Base-by-base conservation (phyloP, 2,888 invertebrate species). In the Orthosia gracilis region DNA sequence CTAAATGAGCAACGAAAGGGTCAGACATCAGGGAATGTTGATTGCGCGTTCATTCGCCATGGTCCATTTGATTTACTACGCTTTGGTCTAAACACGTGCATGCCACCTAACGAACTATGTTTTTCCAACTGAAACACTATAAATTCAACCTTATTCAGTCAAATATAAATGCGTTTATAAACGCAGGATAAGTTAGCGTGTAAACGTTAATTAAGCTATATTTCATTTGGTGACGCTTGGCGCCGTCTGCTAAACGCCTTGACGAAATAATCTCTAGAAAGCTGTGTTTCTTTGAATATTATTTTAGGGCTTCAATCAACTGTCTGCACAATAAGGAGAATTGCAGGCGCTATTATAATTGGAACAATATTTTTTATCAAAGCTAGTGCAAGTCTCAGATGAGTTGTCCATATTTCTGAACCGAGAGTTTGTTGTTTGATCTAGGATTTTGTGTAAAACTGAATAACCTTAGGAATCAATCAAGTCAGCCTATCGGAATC, bases 131-230 rank as follows among this genome's bases (percentile, higher is more conserved):
- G 12, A 52, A 63, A 73, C 62, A 78, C 65, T 76, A 54, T 45
- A 92, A 85, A 79, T 68, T 89, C 70, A 79, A 83, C 90, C 86
- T 86, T 92, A 87, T 64, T 18, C 0, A 2, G 15, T 3, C 55
- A 67, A 55, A 0, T 69, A 86, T 91, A 90, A 87, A 78, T 80
- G 70, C 82, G 76, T 83, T 71, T 71, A 47, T 68, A 71, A 77
- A 82, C 67, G 84, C 55, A 86, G 75, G 69, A 69, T 73, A 76
- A 78, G 58, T 84, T 82, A 82, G 87, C 69, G 83, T 90, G 92
- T 90, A 91, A 89, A 90, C 89, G 92, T 93, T 95, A 95, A 95
- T 96, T 94, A 95, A 94, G 94, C 89, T 87, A 94, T 94, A 94
- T 94, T 92, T 95, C 93, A 94, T 90, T 87, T 89, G 87, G 89